Conservation (phyloP, 92 coral and sea anemone genomes). For the Pocillopora grandis region DNA sequence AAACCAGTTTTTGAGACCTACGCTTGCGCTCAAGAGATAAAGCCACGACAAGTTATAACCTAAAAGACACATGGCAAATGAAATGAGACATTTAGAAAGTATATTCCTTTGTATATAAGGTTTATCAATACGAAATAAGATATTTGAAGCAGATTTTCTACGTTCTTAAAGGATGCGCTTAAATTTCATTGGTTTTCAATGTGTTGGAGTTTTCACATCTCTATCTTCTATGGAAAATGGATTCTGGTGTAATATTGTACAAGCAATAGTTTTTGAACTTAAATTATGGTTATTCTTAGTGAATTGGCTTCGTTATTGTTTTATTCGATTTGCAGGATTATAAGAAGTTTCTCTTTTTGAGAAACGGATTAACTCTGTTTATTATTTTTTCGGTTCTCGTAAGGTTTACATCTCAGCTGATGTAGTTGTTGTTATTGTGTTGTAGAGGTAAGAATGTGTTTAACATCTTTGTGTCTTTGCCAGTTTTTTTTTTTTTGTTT, state of each 20-base stretch:
- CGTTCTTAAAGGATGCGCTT: constrained; percentile 12
- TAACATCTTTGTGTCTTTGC: not conserved
- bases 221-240: not conserved
- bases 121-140: not conserved
- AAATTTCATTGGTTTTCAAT: constrained; percentile 5
- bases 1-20: not conserved
- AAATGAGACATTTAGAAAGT: not conserved
- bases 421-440: not conserved
- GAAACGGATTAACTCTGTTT: not conserved
- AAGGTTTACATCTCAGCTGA: not conserved
- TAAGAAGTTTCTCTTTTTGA: too few species aligned
- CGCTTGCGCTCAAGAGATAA: not conserved
- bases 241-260: too few species aligned
- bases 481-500: not conserved
- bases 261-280: too few species aligned
- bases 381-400: not conserved
- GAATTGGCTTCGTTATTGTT: too few species aligned
- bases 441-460: not conserved
- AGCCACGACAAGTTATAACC: not conserved
- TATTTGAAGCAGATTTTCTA: not conserved
- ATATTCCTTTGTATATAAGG: not conserved
- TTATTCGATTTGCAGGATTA: too few species aligned
- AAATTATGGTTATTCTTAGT: too few species aligned
- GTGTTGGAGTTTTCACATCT: not conserved
- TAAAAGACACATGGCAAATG: not conserved